Conservation (phyloP, 2,113 vertebrate species). For the western clawed frog (Xenopus tropicalis) region DNA sequence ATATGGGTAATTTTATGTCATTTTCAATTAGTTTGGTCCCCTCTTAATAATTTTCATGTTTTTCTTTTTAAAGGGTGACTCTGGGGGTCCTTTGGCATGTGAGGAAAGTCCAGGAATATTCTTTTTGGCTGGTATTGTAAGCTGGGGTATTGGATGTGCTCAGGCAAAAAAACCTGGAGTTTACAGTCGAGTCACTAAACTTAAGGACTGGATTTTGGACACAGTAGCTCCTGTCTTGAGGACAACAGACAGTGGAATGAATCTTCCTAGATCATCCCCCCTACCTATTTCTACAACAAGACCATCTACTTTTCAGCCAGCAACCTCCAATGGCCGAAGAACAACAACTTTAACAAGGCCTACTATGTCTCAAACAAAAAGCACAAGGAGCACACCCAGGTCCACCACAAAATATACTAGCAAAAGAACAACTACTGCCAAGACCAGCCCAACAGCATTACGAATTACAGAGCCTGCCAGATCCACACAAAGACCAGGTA, state of each 20-base stretch:
- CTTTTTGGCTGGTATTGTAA: conserved; percentile 89
- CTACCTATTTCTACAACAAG: conserved; percentile 1
- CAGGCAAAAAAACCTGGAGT: conserved; percentile 81
- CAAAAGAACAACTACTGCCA: conserved; percentile 22
- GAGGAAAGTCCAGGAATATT: conserved; percentile 81
- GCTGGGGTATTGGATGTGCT: conserved; percentile 91
- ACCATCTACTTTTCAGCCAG: background rate
- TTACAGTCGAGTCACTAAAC: conserved; percentile 77
- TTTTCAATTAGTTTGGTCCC: too few relatives aligned
- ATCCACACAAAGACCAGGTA: conserved; percentile 61
- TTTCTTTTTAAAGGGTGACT: conserved; percentile 78
- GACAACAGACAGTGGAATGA: conserved; percentile 11
- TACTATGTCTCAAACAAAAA: conserved; percentile 4
- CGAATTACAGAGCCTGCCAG: background rate
- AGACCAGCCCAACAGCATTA: background rate
- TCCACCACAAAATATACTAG: conserved; percentile 18
- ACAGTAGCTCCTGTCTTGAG: conserved; percentile 48
- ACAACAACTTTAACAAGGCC: background rate
- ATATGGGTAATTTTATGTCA: too few relatives aligned
- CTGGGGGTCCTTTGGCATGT: conserved; percentile 90
- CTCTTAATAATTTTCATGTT: too few relatives aligned
- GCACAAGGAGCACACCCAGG: conserved; percentile 25
- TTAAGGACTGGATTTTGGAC: conserved; percentile 81
- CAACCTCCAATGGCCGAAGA: conserved; percentile 21
- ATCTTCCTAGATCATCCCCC: background rate